These are phyloP conservation scores for Apteryx mantelli DNA, from an alignment of 2,113 vertebrate species.

Conservation along the genomic window DNA sequence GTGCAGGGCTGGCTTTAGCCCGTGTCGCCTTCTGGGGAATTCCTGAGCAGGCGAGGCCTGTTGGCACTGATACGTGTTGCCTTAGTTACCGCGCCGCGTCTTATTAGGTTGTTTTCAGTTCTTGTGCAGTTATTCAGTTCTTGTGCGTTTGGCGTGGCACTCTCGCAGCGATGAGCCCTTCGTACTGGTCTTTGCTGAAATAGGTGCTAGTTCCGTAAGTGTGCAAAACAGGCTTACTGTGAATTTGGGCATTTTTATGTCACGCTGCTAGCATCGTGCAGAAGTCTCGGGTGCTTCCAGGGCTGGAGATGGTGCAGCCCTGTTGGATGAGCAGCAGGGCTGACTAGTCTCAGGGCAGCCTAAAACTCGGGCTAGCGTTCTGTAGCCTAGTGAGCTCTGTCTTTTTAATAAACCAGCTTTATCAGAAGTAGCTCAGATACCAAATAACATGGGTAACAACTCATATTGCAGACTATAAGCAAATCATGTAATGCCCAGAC, in stretches of 20 bases:
- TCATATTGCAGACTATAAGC: not conserved
- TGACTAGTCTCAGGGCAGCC: not conserved
- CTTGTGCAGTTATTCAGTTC: too few species aligned
- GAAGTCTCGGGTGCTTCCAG: not conserved
- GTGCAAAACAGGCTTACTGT: rapidly evolving
- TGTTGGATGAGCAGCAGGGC: not conserved
- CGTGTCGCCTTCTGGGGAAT: rapidly evolving
- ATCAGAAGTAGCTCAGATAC: not conserved
- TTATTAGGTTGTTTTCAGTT: rapidly evolving
- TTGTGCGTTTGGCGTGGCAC: rapidly evolving
- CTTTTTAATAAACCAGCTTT: rapidly evolving
- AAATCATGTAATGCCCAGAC: not conserved
- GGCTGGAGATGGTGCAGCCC: not conserved
- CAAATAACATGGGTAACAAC: rapidly evolving
- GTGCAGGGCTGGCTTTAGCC: not conserved
- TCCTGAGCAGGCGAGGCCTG: too few species aligned
- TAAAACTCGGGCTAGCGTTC: not conserved
- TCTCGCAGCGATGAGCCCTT: not conserved
- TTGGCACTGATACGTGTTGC: rapidly evolving
- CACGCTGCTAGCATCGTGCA: too few species aligned
- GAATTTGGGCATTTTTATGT: not conserved
- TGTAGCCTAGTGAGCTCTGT: not conserved
- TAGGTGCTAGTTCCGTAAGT: rapidly evolving
- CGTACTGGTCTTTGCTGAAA: not conserved
- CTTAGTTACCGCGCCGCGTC: rapidly evolving